Conservation (phyloP, 1,140 invertebrate species). For the Lutraria rhynchaena region DNA sequence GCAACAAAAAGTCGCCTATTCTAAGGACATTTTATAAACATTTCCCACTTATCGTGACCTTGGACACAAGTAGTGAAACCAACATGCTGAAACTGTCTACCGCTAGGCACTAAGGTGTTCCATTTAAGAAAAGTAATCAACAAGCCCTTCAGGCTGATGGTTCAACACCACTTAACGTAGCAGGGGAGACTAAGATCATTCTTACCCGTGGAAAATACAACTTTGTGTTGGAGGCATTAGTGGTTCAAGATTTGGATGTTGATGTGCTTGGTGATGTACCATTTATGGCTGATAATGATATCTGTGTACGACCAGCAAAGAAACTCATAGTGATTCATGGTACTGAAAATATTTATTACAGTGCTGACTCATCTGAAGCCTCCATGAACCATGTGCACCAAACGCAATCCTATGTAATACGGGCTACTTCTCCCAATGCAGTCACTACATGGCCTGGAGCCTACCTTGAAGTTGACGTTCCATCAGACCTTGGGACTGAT, state of each 20-base stretch:
- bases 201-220: background rate
- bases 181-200: constrained; percentile 48
- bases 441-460: constrained; percentile 54
- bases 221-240: constrained; percentile 35
- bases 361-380: background rate
- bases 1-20: constrained; percentile 44
- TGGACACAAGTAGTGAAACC: constrained; percentile 25
- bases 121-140: constrained; percentile 21
- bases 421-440: background rate
- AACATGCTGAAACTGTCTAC: constrained; percentile 27
- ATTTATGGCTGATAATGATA: constrained; percentile 58
- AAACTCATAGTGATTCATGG: constrained; percentile 25
- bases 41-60: constrained; percentile 16
- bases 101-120: background rate
- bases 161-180: constrained; percentile 25
- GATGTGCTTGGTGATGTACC: constrained; percentile 46
- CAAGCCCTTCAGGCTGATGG: constrained; percentile 58
- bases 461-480: constrained; percentile 42
- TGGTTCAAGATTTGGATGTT: constrained; percentile 54
- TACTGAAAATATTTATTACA: background rate
- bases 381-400: background rate
- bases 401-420: background rate
- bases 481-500: background rate
- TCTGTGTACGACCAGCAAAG: constrained; percentile 48
- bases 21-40: constrained; percentile 34